A percentile compares a stretch with the other conserved stretches of the same genome.
Conservation (phyloP, 2,113 vertebrate species). For the Siniperca knerii region DNA sequence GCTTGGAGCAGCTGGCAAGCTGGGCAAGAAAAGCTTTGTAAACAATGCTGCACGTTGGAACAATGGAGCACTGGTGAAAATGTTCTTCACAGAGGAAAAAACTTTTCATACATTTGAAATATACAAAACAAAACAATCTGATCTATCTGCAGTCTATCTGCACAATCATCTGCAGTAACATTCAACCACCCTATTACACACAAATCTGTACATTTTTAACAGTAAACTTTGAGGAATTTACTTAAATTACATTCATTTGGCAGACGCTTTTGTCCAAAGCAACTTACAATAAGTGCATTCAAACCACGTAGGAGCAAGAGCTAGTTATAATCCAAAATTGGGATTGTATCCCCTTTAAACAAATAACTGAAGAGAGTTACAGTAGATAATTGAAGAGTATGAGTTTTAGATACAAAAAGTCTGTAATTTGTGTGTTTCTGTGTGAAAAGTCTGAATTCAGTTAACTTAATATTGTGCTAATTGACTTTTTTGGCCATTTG, state of each 20-base stretch:
- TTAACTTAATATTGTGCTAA: not conserved
- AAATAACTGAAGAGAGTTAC: not conserved
- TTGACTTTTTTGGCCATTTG: not conserved
- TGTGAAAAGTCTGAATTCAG: not conserved
- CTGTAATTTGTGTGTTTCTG: not conserved
- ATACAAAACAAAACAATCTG: not conserved
- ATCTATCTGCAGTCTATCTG: not conserved
- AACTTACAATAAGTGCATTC: not conserved
- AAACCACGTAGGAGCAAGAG: not conserved
- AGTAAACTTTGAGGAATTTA: not conserved
- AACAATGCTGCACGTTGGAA: constrained; percentile 64
- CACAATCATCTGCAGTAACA: not conserved
- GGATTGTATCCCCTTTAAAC: not conserved
- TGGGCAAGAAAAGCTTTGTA: constrained; percentile 67
- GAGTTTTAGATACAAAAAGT: not conserved
- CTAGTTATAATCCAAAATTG: not conserved
- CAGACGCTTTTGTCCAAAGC: not conserved
- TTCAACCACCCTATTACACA: not conserved
- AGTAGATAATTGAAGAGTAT: not conserved
- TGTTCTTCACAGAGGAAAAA: constrained; percentile 25
- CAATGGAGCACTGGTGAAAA: constrained; percentile 37
- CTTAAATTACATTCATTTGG: not conserved
- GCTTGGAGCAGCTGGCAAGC: constrained; percentile 73
- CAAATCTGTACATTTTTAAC: not conserved
- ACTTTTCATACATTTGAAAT: constrained; percentile 9